Conservation (phyloP, 2,113 vertebrate species). For the Mastomys coucha region DNA sequence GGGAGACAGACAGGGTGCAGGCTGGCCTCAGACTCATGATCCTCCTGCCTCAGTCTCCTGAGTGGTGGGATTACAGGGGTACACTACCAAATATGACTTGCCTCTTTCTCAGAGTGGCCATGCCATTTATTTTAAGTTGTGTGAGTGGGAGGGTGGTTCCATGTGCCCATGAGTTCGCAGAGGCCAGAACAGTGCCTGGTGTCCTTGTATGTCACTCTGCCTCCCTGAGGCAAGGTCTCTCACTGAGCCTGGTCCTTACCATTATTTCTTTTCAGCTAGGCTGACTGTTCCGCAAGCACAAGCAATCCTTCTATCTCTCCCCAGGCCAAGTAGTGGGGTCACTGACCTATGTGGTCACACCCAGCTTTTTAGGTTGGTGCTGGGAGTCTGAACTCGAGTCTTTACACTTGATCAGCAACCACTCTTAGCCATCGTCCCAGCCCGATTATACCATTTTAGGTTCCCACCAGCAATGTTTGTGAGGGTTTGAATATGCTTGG, state of each 20-base stretch:
- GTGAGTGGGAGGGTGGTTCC: neutral
- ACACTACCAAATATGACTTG: no score
- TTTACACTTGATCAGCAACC: neutral
- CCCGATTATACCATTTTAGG: neutral
- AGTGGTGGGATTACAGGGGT: neutral
- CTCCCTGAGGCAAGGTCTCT: neutral
- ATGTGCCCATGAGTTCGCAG: neutral
- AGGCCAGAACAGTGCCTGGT: neutral
- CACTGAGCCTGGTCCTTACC: neutral
- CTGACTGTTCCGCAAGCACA: neutral
- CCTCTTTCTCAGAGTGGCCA: neutral
- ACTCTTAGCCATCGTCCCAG: neutral
- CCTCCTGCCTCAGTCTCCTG: neutral
- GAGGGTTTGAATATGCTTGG: no score
- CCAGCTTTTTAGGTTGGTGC: neutral
- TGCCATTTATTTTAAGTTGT: neutral
- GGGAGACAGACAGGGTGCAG: neutral
- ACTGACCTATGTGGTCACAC: neutral
- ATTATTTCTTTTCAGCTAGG: neutral
- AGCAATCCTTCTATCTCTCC: neutral
- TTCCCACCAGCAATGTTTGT: neutral
- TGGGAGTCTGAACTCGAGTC: neutral
- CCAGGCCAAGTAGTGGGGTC: neutral
- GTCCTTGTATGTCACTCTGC: neutral
- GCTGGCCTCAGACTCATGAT: neutral